Base-by-base conservation (phyloP, 2,113 vertebrate species). In the Catharus bicknelli region DNA sequence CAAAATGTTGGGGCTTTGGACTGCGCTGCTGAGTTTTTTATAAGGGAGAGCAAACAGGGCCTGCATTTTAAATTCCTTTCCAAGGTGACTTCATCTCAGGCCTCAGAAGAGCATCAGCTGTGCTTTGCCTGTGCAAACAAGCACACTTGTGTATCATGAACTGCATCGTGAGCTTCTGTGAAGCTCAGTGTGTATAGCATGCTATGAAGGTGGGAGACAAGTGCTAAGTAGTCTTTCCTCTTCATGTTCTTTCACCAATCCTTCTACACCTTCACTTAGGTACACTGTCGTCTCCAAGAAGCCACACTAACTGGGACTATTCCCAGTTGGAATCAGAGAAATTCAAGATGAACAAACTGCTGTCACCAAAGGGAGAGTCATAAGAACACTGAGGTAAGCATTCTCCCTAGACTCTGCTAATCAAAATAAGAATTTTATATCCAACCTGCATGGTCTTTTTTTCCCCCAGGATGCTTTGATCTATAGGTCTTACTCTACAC, bases 241-340 rank as follows among this genome's bases (percentile, higher is more conserved):
- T 70, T 69, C 4, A 2, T 32, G 18, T 57, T 75, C 29, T 57
- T 72, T 76, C 50, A 67, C 26, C 2, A 0, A 54, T 64, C 27
- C 29, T 72, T 79, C 40, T 47, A 23, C 69, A 43, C 50, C 47
- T 29, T 32, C 55, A 27, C 36, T 80, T 82, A 96, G 96, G 94
- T 55, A 90, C 27, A 1, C 70, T 73, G 16, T 92, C 94, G 62
- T n/a, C 58, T 53, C 90, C 62, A 32, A 93, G 94, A 58, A 91
- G 90, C 64, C 96, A 88, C 43, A 32, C 27, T 19, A 63, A 26
- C 26, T 97, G 95, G 94, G 48, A 95, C 91, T 97, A 84, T 66
- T 93, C 88, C 5, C 67, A 96, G 27, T 11, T 95, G 83, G 96
- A 97, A 64, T 87, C 67, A 18, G 96, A 95, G 84, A 74, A 95